A percentile compares a stretch with the other conserved stretches of the same genome.
These are phyloP conservation scores for Alethe castanea DNA, from an alignment of 2,113 vertebrate species.

Conservation along the genomic window DNA sequence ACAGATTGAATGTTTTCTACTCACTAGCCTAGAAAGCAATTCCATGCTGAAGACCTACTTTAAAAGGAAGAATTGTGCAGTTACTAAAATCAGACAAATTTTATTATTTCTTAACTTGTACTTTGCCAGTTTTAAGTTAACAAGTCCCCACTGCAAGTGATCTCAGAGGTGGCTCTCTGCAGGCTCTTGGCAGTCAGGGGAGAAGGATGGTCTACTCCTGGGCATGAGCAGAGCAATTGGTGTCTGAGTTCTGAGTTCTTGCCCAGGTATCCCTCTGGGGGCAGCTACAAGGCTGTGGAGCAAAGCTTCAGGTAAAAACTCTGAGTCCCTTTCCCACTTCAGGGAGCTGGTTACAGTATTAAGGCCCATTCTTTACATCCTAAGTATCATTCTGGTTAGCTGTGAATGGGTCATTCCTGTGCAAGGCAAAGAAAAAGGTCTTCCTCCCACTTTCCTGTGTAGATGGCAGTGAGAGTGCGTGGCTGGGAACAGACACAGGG, in stretches of 20 bases:
- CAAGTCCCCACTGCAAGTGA: fast-evolving
- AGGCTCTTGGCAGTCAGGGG: background rate
- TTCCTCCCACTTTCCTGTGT: background rate
- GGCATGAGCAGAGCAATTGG: background rate
- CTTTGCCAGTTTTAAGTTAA: background rate
- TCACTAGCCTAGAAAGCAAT: background rate
- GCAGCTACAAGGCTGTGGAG: background rate
- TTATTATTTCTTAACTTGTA: background rate
- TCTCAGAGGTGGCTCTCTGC: background rate
- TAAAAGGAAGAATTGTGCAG: background rate
- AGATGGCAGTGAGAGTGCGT: background rate
- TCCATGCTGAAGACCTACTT: background rate
- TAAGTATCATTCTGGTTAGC: background rate
- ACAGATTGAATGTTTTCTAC: background rate
- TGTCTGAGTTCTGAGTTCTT: background rate
- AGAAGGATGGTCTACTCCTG: background rate
- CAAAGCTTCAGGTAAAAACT: background rate
- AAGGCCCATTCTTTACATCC: background rate
- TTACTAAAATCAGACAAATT: background rate
- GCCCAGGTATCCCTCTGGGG: background rate
- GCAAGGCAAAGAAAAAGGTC: background rate
- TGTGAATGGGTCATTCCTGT: background rate
- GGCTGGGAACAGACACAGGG: background rate
- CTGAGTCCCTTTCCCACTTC: background rate
- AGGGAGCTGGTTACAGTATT: background rate